phyloP scores from a whole-genome alignment of 2,113 vertebrate species.

The Lampris megalopsis region DNA sequence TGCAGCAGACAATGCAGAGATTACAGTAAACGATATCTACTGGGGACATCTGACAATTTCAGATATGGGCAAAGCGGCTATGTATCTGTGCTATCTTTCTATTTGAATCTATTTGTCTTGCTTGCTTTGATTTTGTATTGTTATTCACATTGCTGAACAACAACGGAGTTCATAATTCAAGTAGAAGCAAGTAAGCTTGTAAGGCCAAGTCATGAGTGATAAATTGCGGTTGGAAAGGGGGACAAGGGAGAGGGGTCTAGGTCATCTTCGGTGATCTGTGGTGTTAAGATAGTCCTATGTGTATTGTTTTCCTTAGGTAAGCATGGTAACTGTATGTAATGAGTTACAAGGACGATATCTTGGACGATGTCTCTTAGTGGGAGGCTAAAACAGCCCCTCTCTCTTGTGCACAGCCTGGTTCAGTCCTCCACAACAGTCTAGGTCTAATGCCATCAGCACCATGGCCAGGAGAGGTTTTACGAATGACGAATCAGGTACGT shows the following conservation, averaged over 20 bases:
- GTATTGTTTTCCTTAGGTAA: constrained; percentile 15
- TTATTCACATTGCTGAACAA: too few species aligned
- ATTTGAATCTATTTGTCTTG: too few species aligned
- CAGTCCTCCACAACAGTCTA: constrained; percentile 2
- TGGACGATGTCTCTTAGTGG: neutral
- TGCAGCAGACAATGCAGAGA: too few species aligned
- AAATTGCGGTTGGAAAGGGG: neutral
- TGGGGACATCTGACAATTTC: too few species aligned
- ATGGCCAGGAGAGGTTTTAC: constrained; percentile 47
- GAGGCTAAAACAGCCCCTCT: neutral
- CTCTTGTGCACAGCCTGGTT: constrained; percentile 3
- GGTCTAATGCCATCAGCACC: constrained; percentile 3
- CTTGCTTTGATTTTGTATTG: too few species aligned
- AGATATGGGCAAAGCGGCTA: too few species aligned
- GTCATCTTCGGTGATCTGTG: constrained; percentile 13
- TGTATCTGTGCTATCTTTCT: too few species aligned
- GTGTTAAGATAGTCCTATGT: neutral
- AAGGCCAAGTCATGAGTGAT: neutral
- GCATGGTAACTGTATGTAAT: constrained; percentile 41
- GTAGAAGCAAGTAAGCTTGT: too few species aligned
- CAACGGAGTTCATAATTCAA: too few species aligned
- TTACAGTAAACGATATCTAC: too few species aligned
- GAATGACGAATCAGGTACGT: constrained; percentile 65
- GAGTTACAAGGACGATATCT: constrained; percentile 44
- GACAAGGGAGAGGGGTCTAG: neutral